Conservation (phyloP, 2,888 invertebrate species). For the Leucozona laternaria region DNA sequence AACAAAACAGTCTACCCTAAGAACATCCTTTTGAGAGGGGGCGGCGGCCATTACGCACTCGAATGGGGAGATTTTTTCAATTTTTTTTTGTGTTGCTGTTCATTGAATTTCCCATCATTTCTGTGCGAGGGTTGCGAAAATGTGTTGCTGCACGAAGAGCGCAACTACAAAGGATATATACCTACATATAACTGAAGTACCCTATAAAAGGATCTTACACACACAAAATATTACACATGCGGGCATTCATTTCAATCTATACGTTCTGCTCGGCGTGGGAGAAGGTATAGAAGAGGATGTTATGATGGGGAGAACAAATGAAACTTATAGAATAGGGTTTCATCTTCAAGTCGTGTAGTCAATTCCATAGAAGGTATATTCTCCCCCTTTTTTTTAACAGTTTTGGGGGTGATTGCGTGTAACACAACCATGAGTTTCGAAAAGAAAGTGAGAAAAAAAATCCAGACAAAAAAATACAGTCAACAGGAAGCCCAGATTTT, state of each 20-base stretch:
- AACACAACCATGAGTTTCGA: slow-evolving; percentile 49
- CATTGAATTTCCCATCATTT: slow-evolving; percentile 61
- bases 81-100: slow-evolving; percentile 18
- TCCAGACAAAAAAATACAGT: slow-evolving; percentile 43
- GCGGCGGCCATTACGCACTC: slow-evolving; percentile 73
- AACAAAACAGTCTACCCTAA: slow-evolving; percentile 55
- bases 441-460: slow-evolving; percentile 45
- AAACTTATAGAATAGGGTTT: slow-evolving; percentile 34
- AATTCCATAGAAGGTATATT: not conserved
- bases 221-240: slow-evolving; percentile 70
- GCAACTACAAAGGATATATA: slow-evolving; percentile 66
- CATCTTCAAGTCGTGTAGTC: not conserved
- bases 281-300: not conserved
- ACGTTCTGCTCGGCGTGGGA: not conserved
- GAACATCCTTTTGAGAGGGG: slow-evolving; percentile 65
- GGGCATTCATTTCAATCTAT: slow-evolving; percentile 57
- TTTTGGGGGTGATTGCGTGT: slow-evolving; percentile 68
- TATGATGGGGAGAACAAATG: slow-evolving; percentile 46
- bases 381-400: slow-evolving; percentile 29
- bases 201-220: slow-evolving; percentile 71
- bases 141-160: slow-evolving; percentile 62
- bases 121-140: slow-evolving; percentile 57
- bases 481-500: slow-evolving; percentile 71
- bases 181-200: slow-evolving; percentile 38
- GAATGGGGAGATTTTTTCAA: slow-evolving; percentile 57